Base-by-base conservation (phyloP, 2,888 invertebrate species). In the Congeria kusceri region DNA sequence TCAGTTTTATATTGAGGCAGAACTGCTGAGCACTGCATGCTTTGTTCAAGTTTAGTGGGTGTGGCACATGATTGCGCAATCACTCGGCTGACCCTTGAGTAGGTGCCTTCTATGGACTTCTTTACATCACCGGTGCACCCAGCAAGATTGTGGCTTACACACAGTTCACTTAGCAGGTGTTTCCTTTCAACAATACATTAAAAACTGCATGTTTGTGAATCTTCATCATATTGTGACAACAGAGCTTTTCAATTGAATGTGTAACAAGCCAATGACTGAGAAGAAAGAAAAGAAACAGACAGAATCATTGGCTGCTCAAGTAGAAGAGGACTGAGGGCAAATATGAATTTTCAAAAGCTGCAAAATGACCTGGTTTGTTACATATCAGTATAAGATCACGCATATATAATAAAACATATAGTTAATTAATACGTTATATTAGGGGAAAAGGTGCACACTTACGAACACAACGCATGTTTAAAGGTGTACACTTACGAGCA, bases 71-170 rank as follows among this genome's bases (percentile, higher is more conserved):
- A 32, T 9, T 25, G 58, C 27, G 74, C 29, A 3, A 70, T 67
- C 9, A 71, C 63, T 25, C 49, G 23, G 23, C 53, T 29, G 4
- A 74, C 47, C 11, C 49, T 44, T n/a, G 29, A 44, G 15, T 53
- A 62, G 0, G 68, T 27, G 0, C 28, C 23, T 18, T 77, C 74
- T 11, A 74, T 15, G 11, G 20, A 46, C 3, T 56, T 9, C 53
- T 63, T 65, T 25, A 69, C 57, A 13, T 32, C 29, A 44, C 57
- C 25, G n/a, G 59, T 61, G 47, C 76, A 76, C 9, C 69, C 76
- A 20, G 20, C 11, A 7, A 59, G 61, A n/a, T 58, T 28, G 20
- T 15, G 28, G 15, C 59, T 53, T n/a, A 77, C 67, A 67, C 71
- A 72, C 7, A 63, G 47, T 18, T 47, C 63, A 4, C 53, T 32